Evolutionary conservation across 2,113 vertebrate species (phyloP).

Genomic region (Parus major): DNA sequence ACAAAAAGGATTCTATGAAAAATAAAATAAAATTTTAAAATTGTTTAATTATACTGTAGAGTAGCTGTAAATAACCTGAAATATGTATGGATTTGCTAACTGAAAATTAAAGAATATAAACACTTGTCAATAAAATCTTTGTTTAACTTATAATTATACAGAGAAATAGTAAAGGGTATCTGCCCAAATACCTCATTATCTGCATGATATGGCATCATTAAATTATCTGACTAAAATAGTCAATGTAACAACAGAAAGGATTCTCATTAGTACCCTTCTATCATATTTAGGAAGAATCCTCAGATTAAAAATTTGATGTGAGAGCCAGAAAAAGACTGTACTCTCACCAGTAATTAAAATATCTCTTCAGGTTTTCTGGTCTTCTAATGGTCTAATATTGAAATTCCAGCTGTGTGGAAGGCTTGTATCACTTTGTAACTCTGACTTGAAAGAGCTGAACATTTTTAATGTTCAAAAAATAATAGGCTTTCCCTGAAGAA

Average conservation of each 20-base stretch:
- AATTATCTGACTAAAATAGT: background rate
- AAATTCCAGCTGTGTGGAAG: background rate
- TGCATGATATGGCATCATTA: background rate
- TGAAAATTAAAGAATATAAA: background rate
- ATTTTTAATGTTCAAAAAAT: background rate
- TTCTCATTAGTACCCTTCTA: background rate
- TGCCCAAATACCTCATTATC: background rate
- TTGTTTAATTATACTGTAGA: background rate
- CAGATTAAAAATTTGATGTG: background rate
- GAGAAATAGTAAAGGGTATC: background rate
- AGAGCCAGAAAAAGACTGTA: background rate
- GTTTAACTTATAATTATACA: background rate
- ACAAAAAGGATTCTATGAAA: background rate
- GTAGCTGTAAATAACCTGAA: background rate
- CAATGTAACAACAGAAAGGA: background rate
- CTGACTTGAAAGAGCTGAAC: background rate
- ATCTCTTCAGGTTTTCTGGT: background rate
- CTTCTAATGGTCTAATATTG: background rate
- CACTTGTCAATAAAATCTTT: background rate
- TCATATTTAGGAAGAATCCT: background rate
- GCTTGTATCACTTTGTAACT: background rate
- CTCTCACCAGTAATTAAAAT: conserved; percentile 5
- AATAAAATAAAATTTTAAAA: background rate
- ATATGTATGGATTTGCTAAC: background rate
- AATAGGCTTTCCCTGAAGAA: background rate